A percentile compares a stretch with the other conserved stretches of the same genome.
Conservation (phyloP, 2,113 vertebrate genomes). For the Camelus dromedarius region DNA sequence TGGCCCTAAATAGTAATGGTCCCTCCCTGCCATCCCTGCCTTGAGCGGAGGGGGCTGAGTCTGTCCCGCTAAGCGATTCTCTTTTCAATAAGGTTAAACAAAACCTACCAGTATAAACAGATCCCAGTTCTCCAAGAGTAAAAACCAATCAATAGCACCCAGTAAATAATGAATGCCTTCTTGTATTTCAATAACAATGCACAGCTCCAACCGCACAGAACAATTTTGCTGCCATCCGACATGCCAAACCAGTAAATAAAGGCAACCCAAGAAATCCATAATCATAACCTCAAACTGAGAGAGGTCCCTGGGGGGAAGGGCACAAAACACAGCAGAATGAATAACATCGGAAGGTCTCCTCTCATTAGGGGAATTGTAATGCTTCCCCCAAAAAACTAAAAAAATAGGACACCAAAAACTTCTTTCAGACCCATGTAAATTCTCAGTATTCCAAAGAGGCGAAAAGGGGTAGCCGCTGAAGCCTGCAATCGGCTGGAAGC, state of each 20-base stretch:
- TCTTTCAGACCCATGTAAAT: neutral
- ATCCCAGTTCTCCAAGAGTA: conserved; percentile 4
- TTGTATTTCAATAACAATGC: conserved; percentile 29
- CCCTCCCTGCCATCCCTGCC: neutral
- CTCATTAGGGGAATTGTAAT: neutral
- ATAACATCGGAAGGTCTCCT: neutral
- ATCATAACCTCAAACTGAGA: conserved; percentile 18
- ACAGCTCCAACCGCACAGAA: neutral
- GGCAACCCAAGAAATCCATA: conserved; percentile 33
- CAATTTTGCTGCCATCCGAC: neutral
- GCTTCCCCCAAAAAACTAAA: neutral
- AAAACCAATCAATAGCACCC: conserved; percentile 31
- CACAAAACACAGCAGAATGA: neutral
- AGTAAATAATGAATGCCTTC: conserved; percentile 60
- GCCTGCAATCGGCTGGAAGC: neutral
- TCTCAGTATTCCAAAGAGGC: neutral
- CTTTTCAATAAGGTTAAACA: neutral
- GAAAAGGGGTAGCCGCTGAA: neutral
- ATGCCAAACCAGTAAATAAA: conserved; percentile 13
- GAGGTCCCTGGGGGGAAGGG: neutral
- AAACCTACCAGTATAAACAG: conserved; percentile 17
- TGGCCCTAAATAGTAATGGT: neutral
- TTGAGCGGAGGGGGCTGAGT: neutral
- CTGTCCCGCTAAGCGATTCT: neutral
- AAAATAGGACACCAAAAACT: neutral